Evolutionary conservation across 2,888 invertebrate species (phyloP).

Genomic region (Cabera pusaria): DNA sequence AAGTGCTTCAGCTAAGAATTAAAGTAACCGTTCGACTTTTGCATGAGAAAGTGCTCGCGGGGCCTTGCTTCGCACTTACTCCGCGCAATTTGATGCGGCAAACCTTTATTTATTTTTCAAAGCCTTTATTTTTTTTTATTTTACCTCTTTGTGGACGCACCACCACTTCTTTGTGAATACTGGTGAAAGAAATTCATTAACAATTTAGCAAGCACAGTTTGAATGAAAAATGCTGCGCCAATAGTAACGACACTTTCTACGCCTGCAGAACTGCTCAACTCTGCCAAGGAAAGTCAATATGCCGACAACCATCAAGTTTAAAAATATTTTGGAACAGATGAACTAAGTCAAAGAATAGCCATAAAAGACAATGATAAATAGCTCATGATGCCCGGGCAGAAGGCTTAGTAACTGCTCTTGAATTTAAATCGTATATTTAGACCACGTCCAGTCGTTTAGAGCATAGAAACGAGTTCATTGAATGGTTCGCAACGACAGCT

Average conservation of each 20-base stretch:
- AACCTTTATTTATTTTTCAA: conserved; percentile 69
- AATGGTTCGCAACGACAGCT: conserved; percentile 65
- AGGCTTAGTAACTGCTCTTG: conserved; percentile 67
- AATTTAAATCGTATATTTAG: conserved; percentile 78
- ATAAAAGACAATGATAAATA: conserved; percentile 66
- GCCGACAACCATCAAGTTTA: conserved; percentile 23
- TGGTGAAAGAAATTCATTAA: conserved; percentile 72
- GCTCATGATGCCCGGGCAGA: conserved; percentile 59
- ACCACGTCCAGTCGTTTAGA: conserved; percentile 66
- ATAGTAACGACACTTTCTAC: conserved; percentile 50
- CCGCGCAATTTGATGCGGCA: conserved; percentile 61
- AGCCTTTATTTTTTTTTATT: conserved; percentile 76
- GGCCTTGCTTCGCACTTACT: conserved; percentile 68
- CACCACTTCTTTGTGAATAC: conserved; percentile 67
- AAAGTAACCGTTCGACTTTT: conserved; percentile 83
- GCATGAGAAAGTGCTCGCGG: conserved; percentile 79
- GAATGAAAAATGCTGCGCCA: no score
- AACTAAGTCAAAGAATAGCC: conserved; percentile 55
- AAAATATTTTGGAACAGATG: conserved; percentile 35
- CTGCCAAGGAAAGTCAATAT: conserved; percentile 36
- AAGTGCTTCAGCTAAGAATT: conserved; percentile 81
- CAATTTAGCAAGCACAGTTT: no score
- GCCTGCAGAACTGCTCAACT: conserved; percentile 37
- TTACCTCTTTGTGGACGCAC: conserved; percentile 53
- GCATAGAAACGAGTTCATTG: conserved; percentile 78